These are phyloP conservation scores for Hemitrygon akajei DNA, from an alignment of 2,797 vertebrate genomes.

Conservation along the genomic window DNA sequence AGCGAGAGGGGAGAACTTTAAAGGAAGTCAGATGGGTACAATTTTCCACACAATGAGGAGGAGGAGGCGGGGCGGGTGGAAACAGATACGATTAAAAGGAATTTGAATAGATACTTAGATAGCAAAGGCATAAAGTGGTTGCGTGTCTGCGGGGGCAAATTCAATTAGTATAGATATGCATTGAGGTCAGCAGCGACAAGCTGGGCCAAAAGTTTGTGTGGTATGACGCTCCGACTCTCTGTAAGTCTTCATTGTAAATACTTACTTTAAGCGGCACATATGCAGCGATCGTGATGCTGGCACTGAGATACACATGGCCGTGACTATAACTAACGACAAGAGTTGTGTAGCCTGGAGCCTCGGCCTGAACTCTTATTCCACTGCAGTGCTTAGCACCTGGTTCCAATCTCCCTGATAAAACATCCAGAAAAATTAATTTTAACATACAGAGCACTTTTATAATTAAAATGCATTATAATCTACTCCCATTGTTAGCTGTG, in stretches of 20 bases:
- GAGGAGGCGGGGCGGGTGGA: too few species aligned
- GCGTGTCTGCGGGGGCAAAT: too few species aligned
- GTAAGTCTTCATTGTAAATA: not conserved
- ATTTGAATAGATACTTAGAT: too few species aligned
- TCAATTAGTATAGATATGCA: too few species aligned
- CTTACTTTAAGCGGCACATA: constrained; percentile 78
- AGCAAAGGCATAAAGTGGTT: too few species aligned
- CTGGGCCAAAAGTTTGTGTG: too few species aligned
- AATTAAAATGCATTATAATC: not conserved
- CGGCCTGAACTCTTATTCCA: constrained; percentile 66
- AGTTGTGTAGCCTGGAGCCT: constrained; percentile 63
- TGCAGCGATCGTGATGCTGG: constrained; percentile 79
- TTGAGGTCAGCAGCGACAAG: too few species aligned
- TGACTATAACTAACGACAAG: constrained; percentile 61
- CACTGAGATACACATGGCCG: constrained; percentile 68
- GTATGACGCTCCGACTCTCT: too few species aligned
- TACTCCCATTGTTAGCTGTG: not conserved
- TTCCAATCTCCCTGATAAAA: constrained; percentile 51
- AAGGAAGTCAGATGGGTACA: too few species aligned
- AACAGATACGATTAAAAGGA: too few species aligned
- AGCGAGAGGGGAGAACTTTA: too few species aligned
- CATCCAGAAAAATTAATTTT: not conserved
- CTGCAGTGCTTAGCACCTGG: constrained; percentile 55
- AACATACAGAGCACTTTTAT: not conserved
- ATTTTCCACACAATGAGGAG: too few species aligned